Evolutionary conservation across 2,113 vertebrate genomes (phyloP), one percentile per base, ranked within the genome.

Genomic region (Buteo buteo): DNA sequence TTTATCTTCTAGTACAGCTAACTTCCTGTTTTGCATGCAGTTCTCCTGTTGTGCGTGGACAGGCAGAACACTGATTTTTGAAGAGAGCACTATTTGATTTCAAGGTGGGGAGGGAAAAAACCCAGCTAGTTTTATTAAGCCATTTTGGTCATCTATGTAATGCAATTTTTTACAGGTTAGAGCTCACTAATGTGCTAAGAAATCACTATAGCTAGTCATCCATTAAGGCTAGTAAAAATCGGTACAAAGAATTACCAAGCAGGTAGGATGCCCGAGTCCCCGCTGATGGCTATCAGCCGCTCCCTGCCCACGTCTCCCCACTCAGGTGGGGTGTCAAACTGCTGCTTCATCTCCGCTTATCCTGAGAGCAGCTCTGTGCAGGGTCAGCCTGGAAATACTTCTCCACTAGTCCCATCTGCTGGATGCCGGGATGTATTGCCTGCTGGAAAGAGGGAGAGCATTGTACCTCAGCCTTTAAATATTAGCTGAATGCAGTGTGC

Each of bases 391-490:
- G 95, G 76, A 88, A 98, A 98, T 93, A 67, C 97, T 97, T 98
- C 97, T 98, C 93, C 96, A 9, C 95, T 89, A 97, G 96, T 97
- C 96, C 98, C 98, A 98, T 97, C 98, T 98, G 96, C 97, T 98
- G 98, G 98, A 96, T 91, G 47, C 50, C 19, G n/a, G 36, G 22
- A 54, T 67, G 89, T 89, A 96, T 59, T 98, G 96, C 93, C 73
- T 97, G 85, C 69, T 73, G n/a, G 65, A 95, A 86, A 71, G 55
- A 70, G 52, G 24, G 62, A 74, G 79, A 97, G n/a, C 49, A 3
- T 72, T n/a, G 4, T 38, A 38, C 13, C n/a, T 50, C 26, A 84
- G 65, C 80, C 76, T 94, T 95, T 64, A 62, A 79, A 21, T 64
- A 24, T 13, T 47, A 88, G 85, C 94, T 45, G 69, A 86, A 86